A percentile compares a stretch with the other conserved stretches of the same genome.
These are phyloP conservation scores for Lapara coniferarum DNA, from an alignment of 2,888 invertebrate species.

Conservation along the genomic window DNA sequence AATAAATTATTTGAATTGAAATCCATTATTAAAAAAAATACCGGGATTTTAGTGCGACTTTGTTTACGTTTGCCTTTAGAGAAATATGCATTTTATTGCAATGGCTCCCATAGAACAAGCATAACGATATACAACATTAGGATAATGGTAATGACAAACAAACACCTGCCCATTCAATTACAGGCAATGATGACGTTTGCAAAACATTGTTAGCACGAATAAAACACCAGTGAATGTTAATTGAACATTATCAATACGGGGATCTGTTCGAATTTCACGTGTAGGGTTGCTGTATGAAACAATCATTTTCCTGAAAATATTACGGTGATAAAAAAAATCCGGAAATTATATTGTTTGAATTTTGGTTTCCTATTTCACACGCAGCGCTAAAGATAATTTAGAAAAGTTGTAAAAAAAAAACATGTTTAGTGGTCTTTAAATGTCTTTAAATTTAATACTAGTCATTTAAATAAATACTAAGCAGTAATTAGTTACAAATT, in stretches of 20 bases:
- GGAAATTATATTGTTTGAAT: not conserved
- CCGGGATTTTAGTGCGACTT: too few relatives aligned
- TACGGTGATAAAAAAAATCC: not conserved
- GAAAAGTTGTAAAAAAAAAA: too few relatives aligned
- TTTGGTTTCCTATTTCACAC: not conserved
- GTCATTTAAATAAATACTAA: too few relatives aligned
- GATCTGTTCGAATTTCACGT: not conserved
- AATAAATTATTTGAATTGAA: too few relatives aligned
- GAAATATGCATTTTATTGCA: too few relatives aligned
- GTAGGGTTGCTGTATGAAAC: not conserved
- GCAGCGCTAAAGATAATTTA: not conserved
- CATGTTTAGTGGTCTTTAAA: too few relatives aligned
- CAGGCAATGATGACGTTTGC: not conserved
- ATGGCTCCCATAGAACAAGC: too few relatives aligned
- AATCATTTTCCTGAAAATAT: not conserved
- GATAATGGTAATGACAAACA: not conserved
- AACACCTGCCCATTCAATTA: not conserved
- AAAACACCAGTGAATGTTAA: constrained; percentile 4
- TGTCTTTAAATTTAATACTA: too few relatives aligned
- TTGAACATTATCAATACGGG: constrained; percentile 6
- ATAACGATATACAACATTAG: too few relatives aligned
- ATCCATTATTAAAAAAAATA: too few relatives aligned
- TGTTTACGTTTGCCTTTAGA: too few relatives aligned
- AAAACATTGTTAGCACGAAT: not conserved
- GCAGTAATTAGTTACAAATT: too few relatives aligned